Conservation (phyloP, 30 jellyfish, hydroid and myxozoan species). For the Chrysaora quinquecirrha region DNA sequence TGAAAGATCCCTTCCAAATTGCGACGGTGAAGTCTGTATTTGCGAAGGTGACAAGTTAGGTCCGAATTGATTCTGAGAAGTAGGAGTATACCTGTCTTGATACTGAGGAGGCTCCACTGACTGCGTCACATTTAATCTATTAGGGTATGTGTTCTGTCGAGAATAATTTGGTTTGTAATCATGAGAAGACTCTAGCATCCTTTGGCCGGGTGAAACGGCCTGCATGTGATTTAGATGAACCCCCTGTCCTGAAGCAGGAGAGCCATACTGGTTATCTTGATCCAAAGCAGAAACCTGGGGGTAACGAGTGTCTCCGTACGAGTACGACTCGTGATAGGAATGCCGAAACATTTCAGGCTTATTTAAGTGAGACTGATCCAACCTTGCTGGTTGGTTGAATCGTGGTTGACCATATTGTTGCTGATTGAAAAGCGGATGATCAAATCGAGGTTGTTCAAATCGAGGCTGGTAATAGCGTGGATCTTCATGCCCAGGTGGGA, state of each 20-base stretch:
- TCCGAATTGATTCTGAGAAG: neutral
- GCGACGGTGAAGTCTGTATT: neutral
- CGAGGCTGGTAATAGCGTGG: neutral
- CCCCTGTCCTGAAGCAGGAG: neutral
- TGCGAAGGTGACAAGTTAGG: neutral
- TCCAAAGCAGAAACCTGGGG: neutral
- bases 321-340: too few relatives aligned
- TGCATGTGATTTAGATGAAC: too few relatives aligned
- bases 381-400: neutral
- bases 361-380: neutral
- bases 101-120: neutral
- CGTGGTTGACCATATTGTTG: neutral
- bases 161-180: neutral
- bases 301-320: too few relatives aligned
- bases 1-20: neutral
- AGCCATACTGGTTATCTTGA: neutral
- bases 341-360: neutral
- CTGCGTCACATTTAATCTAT: neutral
- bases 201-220: neutral
- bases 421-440: neutral
- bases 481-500: neutral
- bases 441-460: neutral
- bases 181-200: neutral
- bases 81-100: neutral
- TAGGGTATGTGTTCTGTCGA: neutral